Evolutionary conservation across 1,140 invertebrate species (phyloP).

Genomic region (Cydia fagiglandana): DNA sequence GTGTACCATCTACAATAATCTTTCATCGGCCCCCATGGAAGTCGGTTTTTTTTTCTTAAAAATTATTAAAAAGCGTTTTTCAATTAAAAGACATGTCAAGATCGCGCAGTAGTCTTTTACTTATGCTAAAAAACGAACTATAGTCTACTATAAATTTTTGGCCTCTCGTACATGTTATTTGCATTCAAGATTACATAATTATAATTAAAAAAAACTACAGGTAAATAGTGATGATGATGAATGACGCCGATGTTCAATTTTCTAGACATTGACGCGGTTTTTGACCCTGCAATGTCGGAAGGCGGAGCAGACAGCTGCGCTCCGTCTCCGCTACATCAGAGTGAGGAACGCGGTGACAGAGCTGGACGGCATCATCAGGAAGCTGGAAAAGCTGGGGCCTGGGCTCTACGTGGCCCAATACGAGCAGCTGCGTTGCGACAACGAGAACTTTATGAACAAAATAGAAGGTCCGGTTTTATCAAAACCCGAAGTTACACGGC

Average conservation of each 20-base stretch:
- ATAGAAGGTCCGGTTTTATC: conserved; percentile 65
- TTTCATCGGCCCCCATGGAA: too few relatives aligned
- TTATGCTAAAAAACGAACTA: too few relatives aligned
- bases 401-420: conserved; percentile 72
- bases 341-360: conserved; percentile 65
- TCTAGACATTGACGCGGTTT: conserved; percentile 62
- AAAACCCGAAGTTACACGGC: conserved; percentile 32
- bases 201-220: not conserved
- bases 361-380: conserved; percentile 58
- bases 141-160: too few relatives aligned
- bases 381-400: conserved; percentile 65
- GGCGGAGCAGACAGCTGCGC: conserved; percentile 56
- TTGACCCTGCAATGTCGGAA: conserved; percentile 61
- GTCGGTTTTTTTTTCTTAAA: too few relatives aligned
- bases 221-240: not conserved
- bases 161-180: too few relatives aligned
- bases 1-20: too few relatives aligned
- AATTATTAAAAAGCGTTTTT: too few relatives aligned
- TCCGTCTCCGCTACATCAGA: conserved; percentile 65
- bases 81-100: too few relatives aligned
- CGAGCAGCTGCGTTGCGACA: conserved; percentile 66
- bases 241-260: conserved; percentile 33
- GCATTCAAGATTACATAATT: too few relatives aligned
- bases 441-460: conserved; percentile 68
- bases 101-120: too few relatives aligned